Percentiles rank a stretch among this genome's conserved stretches.
phyloP scores from a whole-genome alignment of 1,140 invertebrate species.

The Neodiprion lecontei region DNA sequence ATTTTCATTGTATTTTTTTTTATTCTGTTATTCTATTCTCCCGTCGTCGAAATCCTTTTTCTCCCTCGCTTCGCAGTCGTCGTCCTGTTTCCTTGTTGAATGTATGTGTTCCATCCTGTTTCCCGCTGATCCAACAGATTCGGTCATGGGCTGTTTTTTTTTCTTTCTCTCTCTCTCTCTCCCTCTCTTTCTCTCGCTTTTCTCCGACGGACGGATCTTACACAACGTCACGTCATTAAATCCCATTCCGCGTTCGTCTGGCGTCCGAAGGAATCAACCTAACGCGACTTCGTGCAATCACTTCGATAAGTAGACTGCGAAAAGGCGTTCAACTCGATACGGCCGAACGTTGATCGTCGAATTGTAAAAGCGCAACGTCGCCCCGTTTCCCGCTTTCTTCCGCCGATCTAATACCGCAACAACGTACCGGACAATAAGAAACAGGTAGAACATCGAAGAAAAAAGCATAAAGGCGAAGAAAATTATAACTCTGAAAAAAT shows the following conservation, averaged over 20 bases:
- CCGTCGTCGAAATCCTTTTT: not conserved
- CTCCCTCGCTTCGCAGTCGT: too few species aligned
- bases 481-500: too few species aligned
- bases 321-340: not conserved
- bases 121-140: not conserved
- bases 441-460: too few species aligned
- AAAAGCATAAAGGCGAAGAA: too few species aligned
- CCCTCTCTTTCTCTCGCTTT: conserved; percentile 19
- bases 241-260: not conserved
- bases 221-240: not conserved
- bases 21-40: not conserved
- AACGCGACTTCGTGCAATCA: not conserved
- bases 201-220: not conserved
- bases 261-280: not conserved
- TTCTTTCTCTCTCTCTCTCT: conserved; percentile 17
- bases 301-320: not conserved
- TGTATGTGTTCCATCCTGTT: too few species aligned
- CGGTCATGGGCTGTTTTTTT: conserved; percentile 33
- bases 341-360: not conserved
- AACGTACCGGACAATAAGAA: too few species aligned
- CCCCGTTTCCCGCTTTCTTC: too few species aligned
- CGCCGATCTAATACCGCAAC: too few species aligned
- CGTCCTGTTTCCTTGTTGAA: too few species aligned
- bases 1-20: not conserved
- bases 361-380: too few species aligned